Conservation (phyloP, 2,888 invertebrate genomes). For the Phortica magna region DNA sequence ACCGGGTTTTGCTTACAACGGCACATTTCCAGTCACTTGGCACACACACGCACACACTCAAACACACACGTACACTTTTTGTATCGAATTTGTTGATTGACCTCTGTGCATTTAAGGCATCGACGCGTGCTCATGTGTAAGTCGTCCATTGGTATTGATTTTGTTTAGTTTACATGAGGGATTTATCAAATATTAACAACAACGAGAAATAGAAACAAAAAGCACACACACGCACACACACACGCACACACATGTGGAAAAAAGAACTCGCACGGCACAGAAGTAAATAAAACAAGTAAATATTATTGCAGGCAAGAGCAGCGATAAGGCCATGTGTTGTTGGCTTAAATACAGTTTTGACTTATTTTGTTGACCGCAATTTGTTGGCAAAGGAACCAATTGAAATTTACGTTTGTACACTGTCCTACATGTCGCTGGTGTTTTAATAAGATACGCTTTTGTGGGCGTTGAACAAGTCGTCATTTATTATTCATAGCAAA, state of each 20-base stretch:
- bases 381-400: background rate
- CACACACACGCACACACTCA: background rate
- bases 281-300: background rate
- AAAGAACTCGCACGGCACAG: background rate
- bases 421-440: background rate
- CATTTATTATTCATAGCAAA: constrained; percentile 11
- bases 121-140: background rate
- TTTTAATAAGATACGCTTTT: background rate
- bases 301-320: background rate
- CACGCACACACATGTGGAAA: background rate
- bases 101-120: background rate
- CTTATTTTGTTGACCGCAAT: background rate
- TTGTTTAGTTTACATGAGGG: constrained; percentile 63
- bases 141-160: constrained; percentile 56
- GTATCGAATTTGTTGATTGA: background rate
- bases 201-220: constrained; percentile 37
- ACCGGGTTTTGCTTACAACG: background rate
- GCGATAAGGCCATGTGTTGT: constrained; percentile 49
- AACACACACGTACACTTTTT: background rate
- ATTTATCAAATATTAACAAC: constrained; percentile 66
- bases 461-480: background rate
- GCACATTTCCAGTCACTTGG: background rate
- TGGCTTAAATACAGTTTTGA: constrained; percentile 37
- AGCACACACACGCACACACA: constrained; percentile 32
- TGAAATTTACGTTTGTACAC: background rate